A percentile compares a stretch with the other conserved stretches of the same genome.
Conservation (phyloP, 2,888 invertebrate genomes). For the Pseudanteris insignis region DNA sequence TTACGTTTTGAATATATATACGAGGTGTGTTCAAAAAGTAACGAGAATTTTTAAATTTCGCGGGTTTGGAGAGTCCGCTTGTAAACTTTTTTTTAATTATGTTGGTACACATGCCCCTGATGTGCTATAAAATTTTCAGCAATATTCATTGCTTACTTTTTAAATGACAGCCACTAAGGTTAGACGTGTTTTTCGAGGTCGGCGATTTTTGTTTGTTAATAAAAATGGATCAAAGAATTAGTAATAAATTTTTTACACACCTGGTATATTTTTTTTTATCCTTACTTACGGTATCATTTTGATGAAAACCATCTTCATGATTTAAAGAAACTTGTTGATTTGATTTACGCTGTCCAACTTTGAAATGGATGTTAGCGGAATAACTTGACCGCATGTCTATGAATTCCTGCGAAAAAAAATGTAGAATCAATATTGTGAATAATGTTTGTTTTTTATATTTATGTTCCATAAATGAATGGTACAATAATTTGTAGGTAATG, state of each 20-base stretch:
- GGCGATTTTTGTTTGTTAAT: too few relatives aligned
- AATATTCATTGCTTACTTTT: too few relatives aligned
- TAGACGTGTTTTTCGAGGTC: too few relatives aligned
- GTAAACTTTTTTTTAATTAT: background rate
- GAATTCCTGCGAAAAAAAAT: slow-evolving; percentile 14
- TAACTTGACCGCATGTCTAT: slow-evolving; percentile 20
- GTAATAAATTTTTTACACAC: background rate
- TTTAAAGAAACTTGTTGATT: slow-evolving; percentile 8
- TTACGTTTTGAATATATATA: too few relatives aligned
- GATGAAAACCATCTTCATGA: slow-evolving; percentile 9
- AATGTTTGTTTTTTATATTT: background rate
- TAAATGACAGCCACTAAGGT: too few relatives aligned
- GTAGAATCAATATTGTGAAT: background rate
- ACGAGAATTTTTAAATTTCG: too few relatives aligned
- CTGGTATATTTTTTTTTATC: slow-evolving; percentile 1
- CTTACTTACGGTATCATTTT: slow-evolving; percentile 15
- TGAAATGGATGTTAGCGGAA: background rate
- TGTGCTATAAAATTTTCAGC: too few relatives aligned
- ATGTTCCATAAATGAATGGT: too few relatives aligned
- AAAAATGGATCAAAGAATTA: too few relatives aligned
- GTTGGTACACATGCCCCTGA: too few relatives aligned
- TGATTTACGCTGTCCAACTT: slow-evolving; percentile 5
- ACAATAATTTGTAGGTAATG: background rate
- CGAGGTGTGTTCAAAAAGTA: too few relatives aligned
- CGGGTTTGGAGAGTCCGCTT: too few relatives aligned